These are phyloP conservation scores for Amia ocellicauda DNA, from an alignment of 2,113 vertebrate genomes.

Conservation along the genomic window DNA sequence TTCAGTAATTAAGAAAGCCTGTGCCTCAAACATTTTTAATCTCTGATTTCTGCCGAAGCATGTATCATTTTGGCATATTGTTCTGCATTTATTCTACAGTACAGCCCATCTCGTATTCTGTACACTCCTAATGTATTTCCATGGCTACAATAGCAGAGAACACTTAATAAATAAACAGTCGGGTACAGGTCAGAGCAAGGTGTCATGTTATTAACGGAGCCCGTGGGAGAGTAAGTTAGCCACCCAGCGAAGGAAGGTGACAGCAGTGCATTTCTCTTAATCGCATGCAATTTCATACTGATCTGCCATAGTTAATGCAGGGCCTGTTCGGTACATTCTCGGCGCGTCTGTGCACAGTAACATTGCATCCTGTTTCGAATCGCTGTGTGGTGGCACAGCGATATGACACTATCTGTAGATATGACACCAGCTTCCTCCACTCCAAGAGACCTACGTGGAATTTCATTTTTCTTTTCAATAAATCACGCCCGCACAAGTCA, in stretches of 20 bases:
- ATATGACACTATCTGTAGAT: too few species aligned
- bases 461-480: background rate
- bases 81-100: background rate
- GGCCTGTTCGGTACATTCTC: conserved; percentile 26
- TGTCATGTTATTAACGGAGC: too few species aligned
- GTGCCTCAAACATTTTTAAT: background rate
- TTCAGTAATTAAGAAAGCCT: conserved; percentile 19
- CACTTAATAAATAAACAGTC: too few species aligned
- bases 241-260: too few species aligned
- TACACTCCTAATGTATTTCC: background rate
- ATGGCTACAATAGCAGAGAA: background rate
- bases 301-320: background rate
- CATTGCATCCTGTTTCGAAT: background rate
- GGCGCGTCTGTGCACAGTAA: conserved; percentile 22
- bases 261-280: too few species aligned
- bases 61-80: background rate
- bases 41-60: conserved; percentile 1
- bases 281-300: background rate
- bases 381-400: background rate
- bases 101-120: background rate
- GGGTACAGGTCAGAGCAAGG: too few species aligned
- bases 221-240: too few species aligned
- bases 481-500: background rate
- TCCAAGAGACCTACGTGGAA: background rate
- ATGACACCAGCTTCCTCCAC: background rate